Evolutionary conservation across 1,140 invertebrate genomes (phyloP).

Genomic region (Tribolium madens): DNA sequence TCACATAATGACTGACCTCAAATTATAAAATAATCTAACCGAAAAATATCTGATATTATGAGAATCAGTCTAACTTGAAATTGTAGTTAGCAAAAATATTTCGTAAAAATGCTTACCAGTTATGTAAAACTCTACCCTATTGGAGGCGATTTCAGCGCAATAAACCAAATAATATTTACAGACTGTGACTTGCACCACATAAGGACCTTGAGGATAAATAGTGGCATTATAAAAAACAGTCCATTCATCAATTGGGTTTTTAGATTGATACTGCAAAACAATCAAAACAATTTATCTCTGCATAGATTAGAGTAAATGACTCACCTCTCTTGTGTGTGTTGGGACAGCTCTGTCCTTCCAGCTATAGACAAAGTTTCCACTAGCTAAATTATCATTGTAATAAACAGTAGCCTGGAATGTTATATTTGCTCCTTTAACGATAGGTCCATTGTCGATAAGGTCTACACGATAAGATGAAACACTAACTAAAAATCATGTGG

Average conservation of each 20-base stretch:
- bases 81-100: not conserved
- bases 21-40: too few relatives aligned
- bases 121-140: constrained; percentile 69
- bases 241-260: constrained; percentile 67
- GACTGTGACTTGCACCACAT: constrained; percentile 73
- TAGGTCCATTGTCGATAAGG: constrained; percentile 70
- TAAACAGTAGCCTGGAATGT: constrained; percentile 74
- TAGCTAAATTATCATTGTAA: constrained; percentile 62
- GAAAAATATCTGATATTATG: too few relatives aligned
- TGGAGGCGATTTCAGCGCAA: constrained; percentile 65
- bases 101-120: constrained; percentile 68
- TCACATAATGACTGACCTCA: too few relatives aligned
- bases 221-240: constrained; percentile 70
- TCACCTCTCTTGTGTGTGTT: constrained; percentile 68
- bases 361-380: constrained; percentile 65
- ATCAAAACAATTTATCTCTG: constrained; percentile 13
- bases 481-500: constrained; percentile 7
- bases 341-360: constrained; percentile 73
- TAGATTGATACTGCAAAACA: constrained; percentile 62
- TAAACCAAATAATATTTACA: constrained; percentile 63
- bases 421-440: constrained; percentile 74
- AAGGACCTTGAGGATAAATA: constrained; percentile 69
- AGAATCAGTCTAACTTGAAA: too few relatives aligned
- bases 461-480: constrained; percentile 48
- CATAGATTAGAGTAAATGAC: constrained; percentile 19